These are phyloP conservation scores for Oreochromis tanganicae DNA, from an alignment of 2,113 vertebrate species.

Conservation along the genomic window DNA sequence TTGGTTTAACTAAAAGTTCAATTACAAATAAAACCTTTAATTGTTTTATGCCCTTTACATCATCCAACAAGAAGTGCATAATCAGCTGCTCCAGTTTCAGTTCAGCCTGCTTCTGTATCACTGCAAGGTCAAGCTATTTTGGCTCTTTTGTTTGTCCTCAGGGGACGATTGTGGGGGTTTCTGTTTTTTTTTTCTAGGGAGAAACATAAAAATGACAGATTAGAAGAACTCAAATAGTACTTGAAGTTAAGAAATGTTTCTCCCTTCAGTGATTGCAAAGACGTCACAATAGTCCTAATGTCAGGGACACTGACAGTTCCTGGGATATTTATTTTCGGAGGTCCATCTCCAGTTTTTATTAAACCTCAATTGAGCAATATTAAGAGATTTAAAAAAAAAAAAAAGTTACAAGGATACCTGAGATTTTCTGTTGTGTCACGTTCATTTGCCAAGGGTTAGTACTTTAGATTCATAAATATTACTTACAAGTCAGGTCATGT, in stretches of 20 bases:
- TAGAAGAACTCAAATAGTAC: constrained; percentile 3
- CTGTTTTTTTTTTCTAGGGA: constrained; percentile 25
- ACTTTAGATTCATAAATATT: background rate
- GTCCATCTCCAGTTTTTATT: background rate
- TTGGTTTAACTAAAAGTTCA: background rate
- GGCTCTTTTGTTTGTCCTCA: constrained; percentile 1
- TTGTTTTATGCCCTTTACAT: background rate
- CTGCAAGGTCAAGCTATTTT: background rate
- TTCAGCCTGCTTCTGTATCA: background rate
- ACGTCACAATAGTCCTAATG: background rate
- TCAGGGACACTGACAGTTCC: constrained; percentile 13
- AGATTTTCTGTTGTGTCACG: background rate
- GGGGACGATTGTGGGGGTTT: background rate
- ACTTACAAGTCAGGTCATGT: background rate
- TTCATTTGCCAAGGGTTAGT: background rate
- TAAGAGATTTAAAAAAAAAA: background rate
- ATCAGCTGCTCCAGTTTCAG: background rate
- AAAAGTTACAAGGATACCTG: background rate
- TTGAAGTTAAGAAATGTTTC: background rate
- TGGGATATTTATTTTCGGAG: background rate
- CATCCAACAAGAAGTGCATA: background rate
- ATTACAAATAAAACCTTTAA: background rate
- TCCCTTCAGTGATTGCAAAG: constrained; percentile 18
- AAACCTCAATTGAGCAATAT: background rate
- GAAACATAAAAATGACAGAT: constrained; percentile 20